Evolutionary conservation across 2,797 vertebrate genomes (phyloP).

Genomic region (Hemitrygon akajei): DNA sequence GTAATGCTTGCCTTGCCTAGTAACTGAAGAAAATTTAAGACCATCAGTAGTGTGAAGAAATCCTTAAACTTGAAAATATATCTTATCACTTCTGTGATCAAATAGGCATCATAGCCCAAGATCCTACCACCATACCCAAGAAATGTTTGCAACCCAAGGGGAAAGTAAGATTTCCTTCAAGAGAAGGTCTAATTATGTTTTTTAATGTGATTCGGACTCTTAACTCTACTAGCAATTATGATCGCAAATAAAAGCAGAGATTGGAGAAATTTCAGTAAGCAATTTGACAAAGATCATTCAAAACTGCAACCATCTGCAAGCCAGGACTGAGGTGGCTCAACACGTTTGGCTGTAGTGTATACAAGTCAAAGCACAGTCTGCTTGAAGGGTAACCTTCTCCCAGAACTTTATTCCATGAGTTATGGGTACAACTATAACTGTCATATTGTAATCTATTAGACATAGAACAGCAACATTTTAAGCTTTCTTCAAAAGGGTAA

Average conservation of each 20-base stretch:
- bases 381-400: background rate
- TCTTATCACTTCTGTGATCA: background rate
- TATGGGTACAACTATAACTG: background rate
- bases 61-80: background rate
- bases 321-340: background rate
- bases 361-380: background rate
- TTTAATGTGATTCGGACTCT: background rate
- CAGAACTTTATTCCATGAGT: background rate
- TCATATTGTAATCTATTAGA: background rate
- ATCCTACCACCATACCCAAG: background rate
- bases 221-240: background rate
- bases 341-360: background rate
- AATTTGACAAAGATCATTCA: background rate
- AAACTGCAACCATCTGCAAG: background rate
- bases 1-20: background rate
- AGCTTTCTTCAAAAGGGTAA: background rate
- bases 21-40: background rate
- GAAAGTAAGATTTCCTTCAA: background rate
- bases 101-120: background rate
- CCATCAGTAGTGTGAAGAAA: background rate
- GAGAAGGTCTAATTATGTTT: background rate
- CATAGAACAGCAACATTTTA: background rate
- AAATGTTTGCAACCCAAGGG: background rate
- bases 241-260: background rate
- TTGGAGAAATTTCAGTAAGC: background rate